phyloP scores from a whole-genome alignment of 2,888 invertebrate genomes.

The Eilema sororculum region DNA sequence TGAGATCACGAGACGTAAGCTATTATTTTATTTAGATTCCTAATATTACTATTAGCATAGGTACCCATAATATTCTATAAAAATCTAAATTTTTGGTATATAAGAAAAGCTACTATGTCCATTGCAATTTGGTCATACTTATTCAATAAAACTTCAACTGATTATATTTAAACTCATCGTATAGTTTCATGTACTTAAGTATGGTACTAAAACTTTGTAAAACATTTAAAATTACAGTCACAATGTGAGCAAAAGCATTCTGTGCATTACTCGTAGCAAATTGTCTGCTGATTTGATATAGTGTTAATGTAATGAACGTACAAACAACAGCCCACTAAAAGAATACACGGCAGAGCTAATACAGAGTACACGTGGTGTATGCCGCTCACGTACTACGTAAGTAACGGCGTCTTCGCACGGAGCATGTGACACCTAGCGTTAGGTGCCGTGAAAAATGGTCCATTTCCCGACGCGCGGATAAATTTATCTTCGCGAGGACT shows the following conservation, averaged over 20 bases:
- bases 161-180: background rate
- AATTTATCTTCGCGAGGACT: slow-evolving; percentile 82
- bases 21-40: no score
- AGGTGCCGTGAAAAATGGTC: slow-evolving; percentile 83
- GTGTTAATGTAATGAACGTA: slow-evolving; percentile 60
- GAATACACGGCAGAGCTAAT: slow-evolving; percentile 73
- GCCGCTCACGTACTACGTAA: slow-evolving; percentile 73
- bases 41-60: no score
- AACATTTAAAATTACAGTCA: background rate
- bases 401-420: slow-evolving; percentile 82
- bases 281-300: slow-evolving; percentile 54
- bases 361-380: slow-evolving; percentile 70
- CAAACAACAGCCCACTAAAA: slow-evolving; percentile 65
- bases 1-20: background rate
- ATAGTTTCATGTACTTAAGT: background rate
- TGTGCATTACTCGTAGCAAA: slow-evolving; percentile 29
- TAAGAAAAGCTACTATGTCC: no score
- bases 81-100: no score
- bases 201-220: background rate
- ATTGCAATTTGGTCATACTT: background rate
- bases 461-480: slow-evolving; percentile 74
- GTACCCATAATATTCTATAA: no score
- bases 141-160: background rate
- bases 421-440: slow-evolving; percentile 81
- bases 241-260: background rate